Conservation (phyloP, 2,888 invertebrate genomes). For the Drosophila eohydei region DNA sequence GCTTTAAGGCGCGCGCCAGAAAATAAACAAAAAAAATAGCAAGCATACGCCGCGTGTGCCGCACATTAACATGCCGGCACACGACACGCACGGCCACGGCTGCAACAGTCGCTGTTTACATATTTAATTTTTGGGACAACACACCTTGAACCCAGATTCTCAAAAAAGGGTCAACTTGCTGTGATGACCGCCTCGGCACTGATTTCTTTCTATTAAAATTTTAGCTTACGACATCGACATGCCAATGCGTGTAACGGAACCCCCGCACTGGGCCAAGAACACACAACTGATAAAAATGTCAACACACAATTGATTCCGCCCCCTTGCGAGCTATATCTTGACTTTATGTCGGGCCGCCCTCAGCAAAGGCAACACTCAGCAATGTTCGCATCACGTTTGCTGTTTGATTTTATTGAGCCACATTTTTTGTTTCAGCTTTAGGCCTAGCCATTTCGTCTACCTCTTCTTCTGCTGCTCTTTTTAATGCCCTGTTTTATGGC, state of each 20-base stretch:
- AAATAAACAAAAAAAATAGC: constrained; percentile 3
- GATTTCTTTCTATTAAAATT: constrained; percentile 72
- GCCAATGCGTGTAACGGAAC: constrained; percentile 57
- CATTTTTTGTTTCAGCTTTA: constrained; percentile 63
- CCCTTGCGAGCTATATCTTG: constrained; percentile 12
- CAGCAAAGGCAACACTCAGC: constrained; percentile 35
- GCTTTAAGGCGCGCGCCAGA: constrained; percentile 10
- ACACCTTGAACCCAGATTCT: constrained; percentile 59
- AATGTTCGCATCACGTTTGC: constrained; percentile 68
- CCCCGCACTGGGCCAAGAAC: constrained; percentile 12
- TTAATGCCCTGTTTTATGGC: constrained; percentile 21
- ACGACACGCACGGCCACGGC: constrained; percentile 48
- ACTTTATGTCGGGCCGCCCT: not conserved
- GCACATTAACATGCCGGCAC: constrained; percentile 56
- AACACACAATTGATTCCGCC: constrained; percentile 78
- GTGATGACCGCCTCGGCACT: constrained; percentile 60
- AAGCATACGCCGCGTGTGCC: constrained; percentile 63
- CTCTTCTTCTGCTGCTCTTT: not conserved
- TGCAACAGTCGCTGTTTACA: constrained; percentile 63
- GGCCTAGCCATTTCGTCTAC: constrained; percentile 14
- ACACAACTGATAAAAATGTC: constrained; percentile 75
- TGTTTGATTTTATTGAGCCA: constrained; percentile 78
- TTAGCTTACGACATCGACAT: constrained; percentile 64
- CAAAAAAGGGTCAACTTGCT: constrained; percentile 67
- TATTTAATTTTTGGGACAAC: constrained; percentile 68